Conservation (phyloP, 2,797 vertebrate species). For the Choloepus didactylus region DNA sequence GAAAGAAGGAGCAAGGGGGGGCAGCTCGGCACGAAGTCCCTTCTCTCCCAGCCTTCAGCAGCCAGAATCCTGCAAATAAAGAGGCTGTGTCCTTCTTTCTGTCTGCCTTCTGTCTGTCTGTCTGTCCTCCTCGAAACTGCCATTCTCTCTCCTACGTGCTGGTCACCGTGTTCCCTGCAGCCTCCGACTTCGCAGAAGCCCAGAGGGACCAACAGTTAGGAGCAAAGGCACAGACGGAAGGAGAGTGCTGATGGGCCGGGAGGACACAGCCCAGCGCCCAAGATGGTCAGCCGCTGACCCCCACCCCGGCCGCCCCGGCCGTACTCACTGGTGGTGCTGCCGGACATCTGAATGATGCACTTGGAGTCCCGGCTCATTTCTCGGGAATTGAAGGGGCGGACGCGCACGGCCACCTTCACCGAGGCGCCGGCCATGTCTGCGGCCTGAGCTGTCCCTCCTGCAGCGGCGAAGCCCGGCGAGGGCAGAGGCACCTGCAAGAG, state of each 20-base stretch:
- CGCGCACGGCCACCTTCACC: slow-evolving; percentile 98
- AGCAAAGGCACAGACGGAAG: neutral
- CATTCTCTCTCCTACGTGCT: fast-evolving
- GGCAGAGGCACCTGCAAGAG: slow-evolving; percentile 68
- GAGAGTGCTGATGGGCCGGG: too few relatives aligned
- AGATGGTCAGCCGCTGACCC: too few relatives aligned
- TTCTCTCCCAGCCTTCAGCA: neutral
- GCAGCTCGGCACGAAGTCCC: fast-evolving
- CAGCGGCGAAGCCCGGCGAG: fast-evolving
- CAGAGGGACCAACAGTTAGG: neutral
- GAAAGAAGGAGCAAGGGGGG: neutral
- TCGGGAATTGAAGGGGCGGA: slow-evolving; percentile 98
- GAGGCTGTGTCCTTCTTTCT: too few relatives aligned
- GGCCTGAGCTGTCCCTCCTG: neutral
- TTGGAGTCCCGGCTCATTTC: slow-evolving; percentile 97
- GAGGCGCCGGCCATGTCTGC: slow-evolving; percentile 96
- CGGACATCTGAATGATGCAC: slow-evolving; percentile 99
- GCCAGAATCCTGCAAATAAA: neutral
- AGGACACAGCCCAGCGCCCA: too few relatives aligned
- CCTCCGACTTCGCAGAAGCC: neutral
- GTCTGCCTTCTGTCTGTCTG: fast-evolving
- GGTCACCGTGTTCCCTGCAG: fast-evolving
- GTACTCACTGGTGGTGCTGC: slow-evolving; percentile 98
- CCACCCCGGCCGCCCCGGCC: fast-evolving
- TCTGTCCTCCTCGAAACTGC: neutral